Base-by-base conservation (phyloP, 2,888 invertebrate genomes). In the Aricia artaxerxes region DNA sequence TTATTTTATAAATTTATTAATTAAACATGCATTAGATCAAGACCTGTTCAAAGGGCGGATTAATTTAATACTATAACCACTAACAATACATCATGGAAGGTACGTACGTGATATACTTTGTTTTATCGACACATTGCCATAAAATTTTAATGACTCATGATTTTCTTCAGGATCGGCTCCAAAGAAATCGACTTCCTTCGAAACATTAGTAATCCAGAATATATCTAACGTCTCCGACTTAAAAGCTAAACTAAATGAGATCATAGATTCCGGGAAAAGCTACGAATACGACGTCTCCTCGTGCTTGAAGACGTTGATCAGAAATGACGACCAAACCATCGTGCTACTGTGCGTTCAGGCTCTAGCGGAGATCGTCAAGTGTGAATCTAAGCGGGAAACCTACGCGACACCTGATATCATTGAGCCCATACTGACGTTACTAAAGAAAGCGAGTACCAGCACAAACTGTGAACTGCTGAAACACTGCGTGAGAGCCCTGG, bases 301-400 rank as follows among this genome's bases (percentile, higher is more conserved):
- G 2, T 90, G 94, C 82, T 85, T 95, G 40, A 91, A 91, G 85
- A 86, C 89, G 2, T 87, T 95, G 82, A 82, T 95, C 72, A 88
- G 85, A 40, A 90, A 86, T 82, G 93, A 91, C 78, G 94, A 95
- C 82, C 89, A 89, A 82, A 95, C 95, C 80, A 95, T 96, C 53
- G 91, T 95, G 78, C 90, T 94, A 80, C 88, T 96, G 81, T 95
- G 96, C 38, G 95, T 97, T 24, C 96, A 97, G 91, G 96, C 97
- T 40, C 95, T 97, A 81, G 97, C 98, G 0, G 98, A 98, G 91
- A 95, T 97, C 53, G 97, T 97, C 13, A 98, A 98, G 95, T 96
- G 95, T 85, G 97, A 97, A 86, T 92, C 95, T 69, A 97, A 97
- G 86, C 95, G 98, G 80, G 96, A 96, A 86, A 95, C 95, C 80